Evolutionary conservation across 2,797 vertebrate genomes (phyloP).

Genomic region (Pantherophis alleghaniensis): DNA sequence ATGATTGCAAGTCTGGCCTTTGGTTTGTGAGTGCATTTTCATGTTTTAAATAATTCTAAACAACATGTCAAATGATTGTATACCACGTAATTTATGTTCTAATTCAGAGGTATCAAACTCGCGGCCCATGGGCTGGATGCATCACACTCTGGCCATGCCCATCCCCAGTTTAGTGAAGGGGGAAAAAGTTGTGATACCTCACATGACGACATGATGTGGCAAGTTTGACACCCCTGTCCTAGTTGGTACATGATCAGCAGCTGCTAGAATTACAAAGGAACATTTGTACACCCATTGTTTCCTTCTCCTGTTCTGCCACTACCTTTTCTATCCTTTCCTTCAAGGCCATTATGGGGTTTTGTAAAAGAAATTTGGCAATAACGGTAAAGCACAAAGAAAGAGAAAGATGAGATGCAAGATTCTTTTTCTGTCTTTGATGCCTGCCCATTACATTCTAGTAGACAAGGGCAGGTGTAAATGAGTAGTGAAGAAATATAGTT

Average conservation of each 20-base stretch:
- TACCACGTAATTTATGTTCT: background rate
- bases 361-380: background rate
- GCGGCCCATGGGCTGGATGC: accelerated
- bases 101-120: no score
- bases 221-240: background rate
- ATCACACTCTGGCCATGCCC: no score
- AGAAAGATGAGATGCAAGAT: background rate
- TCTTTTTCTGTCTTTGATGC: background rate
- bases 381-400: background rate
- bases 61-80: background rate
- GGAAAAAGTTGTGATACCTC: no score
- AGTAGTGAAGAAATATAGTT: background rate
- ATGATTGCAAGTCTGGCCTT: background rate
- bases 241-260: background rate
- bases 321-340: background rate
- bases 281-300: background rate
- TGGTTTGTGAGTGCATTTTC: background rate
- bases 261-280: background rate
- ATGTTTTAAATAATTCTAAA: background rate
- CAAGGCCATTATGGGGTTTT: background rate
- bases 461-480: background rate
- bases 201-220: no score
- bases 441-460: background rate
- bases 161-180: no score
- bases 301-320: background rate